Evolutionary conservation across 2,888 invertebrate genomes (phyloP), one percentile per base, ranked within the genome.

Genomic region (Rhagophthalmus giganteus): DNA sequence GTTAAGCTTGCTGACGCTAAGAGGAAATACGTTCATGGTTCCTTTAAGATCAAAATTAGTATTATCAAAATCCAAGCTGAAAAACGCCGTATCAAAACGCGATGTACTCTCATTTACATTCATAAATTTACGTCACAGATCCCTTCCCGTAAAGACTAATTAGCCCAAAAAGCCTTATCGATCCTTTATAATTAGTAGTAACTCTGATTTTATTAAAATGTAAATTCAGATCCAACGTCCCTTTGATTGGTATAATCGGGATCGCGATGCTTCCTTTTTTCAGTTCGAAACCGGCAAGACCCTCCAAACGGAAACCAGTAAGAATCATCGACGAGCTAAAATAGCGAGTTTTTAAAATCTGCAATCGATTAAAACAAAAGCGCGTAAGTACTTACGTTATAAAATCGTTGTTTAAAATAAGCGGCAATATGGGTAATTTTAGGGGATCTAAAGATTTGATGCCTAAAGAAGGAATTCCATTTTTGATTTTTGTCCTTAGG

Each of bases 381-480:
- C 1, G 9, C n/a, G 12, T 15, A 5, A 25, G n/a, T n/a, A 20
- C 26, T 28, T 38, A 55, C 55, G 39, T 34, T 2, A 34, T 26
- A 27, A 27, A 28, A 4, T 33, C 31, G 11, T 47, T 34, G 1
- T 24, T 34, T 31, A 50, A 31, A 7, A 14, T 11, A n/a, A 28
- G 30, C 2, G 41, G 27, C 11, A 44, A 8, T 6, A 51, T 2
- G 9, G 30, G 31, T 7, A 47, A 13, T 11, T 55, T 39, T 2
- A 26, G 9, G 5, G 37, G 37, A 37, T 55, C 55, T 10, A 55
- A 13, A 14, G 45, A 13, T 11, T 32, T 15, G 10, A 32, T 33
- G 25, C 32, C 13, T 10, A 54, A 9, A 7, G 49, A 45, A 10
- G 54, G 45, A 20, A 54, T 33, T 16, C 41, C 49, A 20, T 40